These are phyloP conservation scores for Yasuhikotakia modesta DNA, from an alignment of 2,797 vertebrate genomes.

Conservation along the genomic window DNA sequence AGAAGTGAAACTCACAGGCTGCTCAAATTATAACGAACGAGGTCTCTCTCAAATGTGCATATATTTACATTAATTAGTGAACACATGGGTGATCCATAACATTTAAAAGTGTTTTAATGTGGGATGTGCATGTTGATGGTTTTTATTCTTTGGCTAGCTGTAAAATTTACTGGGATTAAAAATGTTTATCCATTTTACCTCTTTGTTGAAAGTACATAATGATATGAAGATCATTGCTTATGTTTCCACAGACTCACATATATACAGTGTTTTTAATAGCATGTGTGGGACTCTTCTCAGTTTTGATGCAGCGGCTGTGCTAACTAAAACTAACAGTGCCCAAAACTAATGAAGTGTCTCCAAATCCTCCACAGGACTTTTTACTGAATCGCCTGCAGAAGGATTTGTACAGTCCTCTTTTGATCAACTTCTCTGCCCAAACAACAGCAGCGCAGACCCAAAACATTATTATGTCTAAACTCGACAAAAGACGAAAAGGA, in stretches of 20 bases:
- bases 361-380: slow-evolving; percentile 81
- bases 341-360: slow-evolving; percentile 32
- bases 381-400: slow-evolving; percentile 85
- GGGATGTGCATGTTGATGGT: slow-evolving; percentile 22
- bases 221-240: background rate
- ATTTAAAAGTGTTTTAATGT: slow-evolving; percentile 22
- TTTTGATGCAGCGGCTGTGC: slow-evolving; percentile 13
- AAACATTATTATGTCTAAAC: slow-evolving; percentile 90
- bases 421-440: slow-evolving; percentile 94
- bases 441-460: slow-evolving; percentile 93
- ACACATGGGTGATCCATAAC: slow-evolving; percentile 15
- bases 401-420: slow-evolving; percentile 84
- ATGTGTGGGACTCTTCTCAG: background rate
- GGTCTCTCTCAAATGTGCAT: slow-evolving; percentile 19
- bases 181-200: background rate
- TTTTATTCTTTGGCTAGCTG: slow-evolving; percentile 28
- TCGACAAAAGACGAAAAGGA: slow-evolving; percentile 90
- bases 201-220: background rate
- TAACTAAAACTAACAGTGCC: background rate
- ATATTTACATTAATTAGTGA: slow-evolving; percentile 29
- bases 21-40: slow-evolving; percentile 27
- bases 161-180: background rate
- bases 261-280: background rate
- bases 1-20: slow-evolving; percentile 6
- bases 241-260: background rate